Base-by-base conservation (phyloP, 2,113 vertebrate genomes). In the Psilopogon haemacephalus region DNA sequence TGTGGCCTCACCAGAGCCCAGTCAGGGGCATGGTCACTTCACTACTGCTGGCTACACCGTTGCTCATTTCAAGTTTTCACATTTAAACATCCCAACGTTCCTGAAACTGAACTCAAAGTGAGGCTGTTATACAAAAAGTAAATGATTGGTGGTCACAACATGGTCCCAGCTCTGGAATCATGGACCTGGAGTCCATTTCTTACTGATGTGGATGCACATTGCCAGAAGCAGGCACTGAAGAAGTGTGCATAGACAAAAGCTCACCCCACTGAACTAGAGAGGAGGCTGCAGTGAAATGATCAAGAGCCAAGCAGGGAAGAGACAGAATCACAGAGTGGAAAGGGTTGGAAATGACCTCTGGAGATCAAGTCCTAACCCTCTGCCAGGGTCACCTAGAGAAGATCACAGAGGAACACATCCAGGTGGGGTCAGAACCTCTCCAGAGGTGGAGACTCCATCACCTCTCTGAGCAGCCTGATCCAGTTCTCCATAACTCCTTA, bases 241-340 rank as follows among this genome's bases (percentile, higher is more conserved):
- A 33, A 50, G 18, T 0, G 6, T 9, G 23, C 37, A 32, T 37
- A 40, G 7, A 20, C 12, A 28, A 77, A 64, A 40, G 15, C 15
- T 27, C 35, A 32, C 12, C 3, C 5, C 18, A 48, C 58, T 15
- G 8, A 40, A 23, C 14, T 11, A 2, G 16, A 54, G 28, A 38
- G 5, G 44, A 35, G 67, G 6, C 23, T 4, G n/a, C 14, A 46
- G 1, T 6, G 20, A 20, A 24, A 9, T 8, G 6, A 9, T 1
- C 11, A 17, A 0, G 0, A 32, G 9, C 7, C n/a, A 54, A 13
- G 64, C 1, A 42, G 15, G 2, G 30, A n/a, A 52, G 54, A 24
- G 12, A 50, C 48, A 50, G 11, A 48, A 48, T 48, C 21, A 48
- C 46, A 48, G 12, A 50, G 26, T 50, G 48, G 23, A 13, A 24